phyloP scores from a whole-genome alignment of 64 coral and sea anemone genomes.

The Trachythela sp. region DNA sequence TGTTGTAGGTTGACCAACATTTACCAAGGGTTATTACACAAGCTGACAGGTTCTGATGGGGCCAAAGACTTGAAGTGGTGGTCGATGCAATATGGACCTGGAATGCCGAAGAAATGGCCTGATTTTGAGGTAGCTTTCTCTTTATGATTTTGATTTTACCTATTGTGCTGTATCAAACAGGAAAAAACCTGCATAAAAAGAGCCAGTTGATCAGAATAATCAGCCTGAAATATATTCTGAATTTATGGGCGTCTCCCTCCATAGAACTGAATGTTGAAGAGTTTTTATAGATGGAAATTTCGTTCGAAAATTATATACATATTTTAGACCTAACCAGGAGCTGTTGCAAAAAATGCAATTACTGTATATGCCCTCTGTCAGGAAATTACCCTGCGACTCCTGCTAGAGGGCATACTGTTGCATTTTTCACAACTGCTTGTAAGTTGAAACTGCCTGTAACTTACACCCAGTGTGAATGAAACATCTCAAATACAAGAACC shows the following conservation, averaged over 20 bases:
- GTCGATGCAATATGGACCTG: slow-evolving; percentile 5
- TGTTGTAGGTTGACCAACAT: background rate
- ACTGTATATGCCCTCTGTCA: too few relatives aligned
- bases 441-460: too few relatives aligned
- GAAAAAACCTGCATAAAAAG: background rate
- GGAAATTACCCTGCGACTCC: too few relatives aligned
- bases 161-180: too few relatives aligned
- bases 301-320: too few relatives aligned
- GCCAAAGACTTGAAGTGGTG: slow-evolving; percentile 6
- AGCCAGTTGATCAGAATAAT: background rate
- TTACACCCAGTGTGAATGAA: too few relatives aligned
- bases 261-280: background rate
- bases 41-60: background rate
- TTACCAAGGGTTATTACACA: background rate
- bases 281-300: too few relatives aligned
- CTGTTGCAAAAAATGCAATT: too few relatives aligned
- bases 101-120: slow-evolving; percentile 21
- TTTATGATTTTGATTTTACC: background rate
- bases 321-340: too few relatives aligned
- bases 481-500: too few relatives aligned
- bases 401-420: too few relatives aligned
- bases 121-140: background rate
- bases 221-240: background rate
- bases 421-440: too few relatives aligned
- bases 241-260: background rate